Evolutionary conservation across 2,888 invertebrate genomes (phyloP).

Genomic region (Eugnorisma glareosa): DNA sequence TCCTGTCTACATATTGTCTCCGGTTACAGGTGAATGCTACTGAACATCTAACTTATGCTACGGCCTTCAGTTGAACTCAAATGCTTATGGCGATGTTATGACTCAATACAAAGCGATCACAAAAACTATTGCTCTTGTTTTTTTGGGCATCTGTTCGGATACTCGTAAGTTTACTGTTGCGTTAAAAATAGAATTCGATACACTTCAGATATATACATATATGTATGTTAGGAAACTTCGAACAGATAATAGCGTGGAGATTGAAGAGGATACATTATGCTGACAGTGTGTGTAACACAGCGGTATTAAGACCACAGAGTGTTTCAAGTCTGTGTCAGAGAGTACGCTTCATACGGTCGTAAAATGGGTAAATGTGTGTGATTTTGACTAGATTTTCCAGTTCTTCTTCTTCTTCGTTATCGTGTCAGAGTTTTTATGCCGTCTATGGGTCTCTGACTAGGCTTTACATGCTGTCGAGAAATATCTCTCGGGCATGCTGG

Average conservation of each 20-base stretch:
- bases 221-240: constrained; percentile 18
- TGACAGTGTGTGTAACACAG: constrained; percentile 11
- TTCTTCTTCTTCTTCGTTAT: too few species aligned
- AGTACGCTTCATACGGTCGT: neutral
- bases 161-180: neutral
- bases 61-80: constrained; percentile 35
- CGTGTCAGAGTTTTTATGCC: too few species aligned
- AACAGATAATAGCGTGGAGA: constrained; percentile 9
- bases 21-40: constrained; percentile 37
- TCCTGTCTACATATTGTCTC: constrained; percentile 14
- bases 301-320: constrained; percentile 3
- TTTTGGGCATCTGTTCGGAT: neutral
- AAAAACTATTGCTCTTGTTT: constrained; percentile 20
- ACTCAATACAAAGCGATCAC: neutral
- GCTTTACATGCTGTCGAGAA: too few species aligned
- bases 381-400: too few species aligned
- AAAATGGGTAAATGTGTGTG: neutral
- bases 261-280: constrained; percentile 26
- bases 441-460: too few species aligned
- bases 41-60: constrained; percentile 17
- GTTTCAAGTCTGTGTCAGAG: neutral
- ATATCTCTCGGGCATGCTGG: too few species aligned
- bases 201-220: constrained; percentile 1
- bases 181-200: constrained; percentile 10
- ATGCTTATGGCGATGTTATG: constrained; percentile 1